Conservation (phyloP, 2,888 invertebrate genomes). For the Dolichopus griseipennis region DNA sequence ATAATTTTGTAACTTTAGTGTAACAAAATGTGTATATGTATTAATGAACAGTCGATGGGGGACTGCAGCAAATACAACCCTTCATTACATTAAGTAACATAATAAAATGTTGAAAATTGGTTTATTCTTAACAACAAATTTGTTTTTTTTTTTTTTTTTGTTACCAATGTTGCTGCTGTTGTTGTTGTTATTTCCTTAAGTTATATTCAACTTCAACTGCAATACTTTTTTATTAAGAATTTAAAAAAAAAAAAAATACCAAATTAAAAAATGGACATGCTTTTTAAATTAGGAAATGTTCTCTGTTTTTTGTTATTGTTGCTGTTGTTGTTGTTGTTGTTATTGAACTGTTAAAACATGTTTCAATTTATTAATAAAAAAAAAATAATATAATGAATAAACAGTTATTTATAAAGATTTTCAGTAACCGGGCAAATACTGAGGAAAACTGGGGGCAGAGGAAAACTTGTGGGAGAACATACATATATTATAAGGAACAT, state of each 20-base stretch:
- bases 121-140: neutral
- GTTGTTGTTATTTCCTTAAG: too few relatives aligned
- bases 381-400: neutral
- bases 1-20: too few relatives aligned
- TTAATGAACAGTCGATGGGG: neutral
- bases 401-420: too few relatives aligned
- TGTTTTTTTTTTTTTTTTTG: neutral
- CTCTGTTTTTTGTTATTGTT: neutral
- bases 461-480: too few relatives aligned
- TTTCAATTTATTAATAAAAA: slow-evolving; percentile 1
- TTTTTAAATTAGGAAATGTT: neutral
- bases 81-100: slow-evolving; percentile 4
- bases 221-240: neutral
- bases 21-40: too few relatives aligned
- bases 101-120: neutral
- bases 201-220: too few relatives aligned
- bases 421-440: too few relatives aligned
- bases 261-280: neutral
- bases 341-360: neutral
- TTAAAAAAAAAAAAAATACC: neutral
- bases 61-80: neutral
- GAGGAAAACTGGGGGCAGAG: too few relatives aligned
- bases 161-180: too few relatives aligned
- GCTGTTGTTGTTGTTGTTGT: too few relatives aligned
- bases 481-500: too few relatives aligned